A percentile compares a stretch with the other conserved stretches of the same genome.
These are phyloP conservation scores for Spodoptera frugiperda DNA, from an alignment of 1,140 invertebrate species.

Conservation along the genomic window DNA sequence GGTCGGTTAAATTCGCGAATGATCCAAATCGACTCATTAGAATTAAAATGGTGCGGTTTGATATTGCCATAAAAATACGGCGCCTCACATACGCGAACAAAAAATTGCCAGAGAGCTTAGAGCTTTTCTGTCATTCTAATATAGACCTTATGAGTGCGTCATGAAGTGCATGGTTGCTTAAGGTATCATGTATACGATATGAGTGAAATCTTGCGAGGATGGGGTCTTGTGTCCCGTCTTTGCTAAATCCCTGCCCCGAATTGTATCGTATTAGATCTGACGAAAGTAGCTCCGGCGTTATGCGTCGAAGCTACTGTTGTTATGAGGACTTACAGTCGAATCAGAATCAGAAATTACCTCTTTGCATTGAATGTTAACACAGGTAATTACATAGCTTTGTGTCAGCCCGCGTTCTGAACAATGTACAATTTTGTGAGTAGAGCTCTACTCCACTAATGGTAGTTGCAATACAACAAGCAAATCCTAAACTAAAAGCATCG, in stretches of 20 bases:
- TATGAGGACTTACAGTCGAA: constrained; percentile 7
- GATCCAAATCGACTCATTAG: constrained; percentile 19
- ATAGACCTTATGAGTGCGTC: constrained; percentile 6
- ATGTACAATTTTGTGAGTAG: too few relatives aligned
- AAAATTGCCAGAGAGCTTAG: constrained; percentile 8
- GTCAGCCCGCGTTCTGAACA: too few relatives aligned
- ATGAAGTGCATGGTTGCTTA: constrained; percentile 9
- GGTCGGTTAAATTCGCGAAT: constrained; percentile 25
- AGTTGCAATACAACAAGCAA: background rate
- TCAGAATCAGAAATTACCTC: too few relatives aligned
- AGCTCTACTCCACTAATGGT: too few relatives aligned
- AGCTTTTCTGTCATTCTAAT: constrained; percentile 1
- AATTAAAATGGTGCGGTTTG: constrained; percentile 27
- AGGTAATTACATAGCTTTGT: too few relatives aligned
- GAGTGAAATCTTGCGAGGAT: constrained; percentile 26
- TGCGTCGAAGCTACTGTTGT: constrained; percentile 7
- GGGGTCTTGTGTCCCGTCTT: constrained; percentile 28
- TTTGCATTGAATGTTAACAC: too few relatives aligned
- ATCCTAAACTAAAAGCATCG: constrained; percentile 5
- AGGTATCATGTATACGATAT: background rate
- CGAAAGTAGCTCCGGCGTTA: constrained; percentile 21
- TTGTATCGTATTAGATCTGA: constrained; percentile 45
- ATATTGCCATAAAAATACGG: constrained; percentile 25
- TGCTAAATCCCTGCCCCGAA: constrained; percentile 39
- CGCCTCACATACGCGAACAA: constrained; percentile 5